Evolutionary conservation across 2,797 vertebrate genomes (phyloP).

Genomic region (Knipowitschia caucasica): DNA sequence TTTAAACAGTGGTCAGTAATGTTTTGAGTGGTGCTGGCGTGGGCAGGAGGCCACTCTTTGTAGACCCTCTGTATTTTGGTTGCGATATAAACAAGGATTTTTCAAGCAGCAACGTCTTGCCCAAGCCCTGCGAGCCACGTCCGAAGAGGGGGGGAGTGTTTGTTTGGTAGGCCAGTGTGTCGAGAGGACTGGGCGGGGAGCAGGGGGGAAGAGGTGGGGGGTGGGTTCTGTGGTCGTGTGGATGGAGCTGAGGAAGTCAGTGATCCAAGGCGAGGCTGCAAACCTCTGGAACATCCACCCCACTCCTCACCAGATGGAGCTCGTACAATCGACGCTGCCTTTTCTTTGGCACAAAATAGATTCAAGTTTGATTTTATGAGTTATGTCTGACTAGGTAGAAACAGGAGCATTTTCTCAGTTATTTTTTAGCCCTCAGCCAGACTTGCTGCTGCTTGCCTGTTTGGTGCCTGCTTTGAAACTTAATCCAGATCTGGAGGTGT

Average conservation of each 20-base stretch:
- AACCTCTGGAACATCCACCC: slow-evolving; percentile 65
- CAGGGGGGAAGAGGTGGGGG: slow-evolving; percentile 14
- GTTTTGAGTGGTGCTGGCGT: slow-evolving; percentile 68
- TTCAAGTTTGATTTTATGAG: too few species aligned
- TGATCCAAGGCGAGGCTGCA: slow-evolving; percentile 76
- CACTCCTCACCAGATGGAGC: slow-evolving; percentile 36
- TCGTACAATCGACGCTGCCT: neutral
- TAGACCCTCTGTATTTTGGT: slow-evolving; percentile 64
- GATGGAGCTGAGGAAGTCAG: slow-evolving; percentile 78
- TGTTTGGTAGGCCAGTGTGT: slow-evolving; percentile 64
- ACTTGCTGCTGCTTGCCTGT: slow-evolving; percentile 54
- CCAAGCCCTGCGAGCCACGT: slow-evolving; percentile 63
- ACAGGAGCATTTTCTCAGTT: too few species aligned
- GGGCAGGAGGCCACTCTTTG: slow-evolving; percentile 61
- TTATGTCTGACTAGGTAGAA: too few species aligned
- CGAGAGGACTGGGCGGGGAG: slow-evolving; percentile 49
- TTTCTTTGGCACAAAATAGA: neutral
- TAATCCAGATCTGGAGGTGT: slow-evolving; percentile 52
- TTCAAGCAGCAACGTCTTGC: slow-evolving; percentile 58
- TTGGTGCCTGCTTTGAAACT: slow-evolving; percentile 61
- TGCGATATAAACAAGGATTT: slow-evolving; percentile 70
- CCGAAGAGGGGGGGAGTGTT: slow-evolving; percentile 72
- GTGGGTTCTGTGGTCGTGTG: slow-evolving; percentile 67
- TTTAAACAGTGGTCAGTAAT: slow-evolving; percentile 70
- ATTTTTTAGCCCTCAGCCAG: neutral